These are phyloP conservation scores for Orthonevra nobilis DNA, from an alignment of 2,888 invertebrate species.

Conservation along the genomic window DNA sequence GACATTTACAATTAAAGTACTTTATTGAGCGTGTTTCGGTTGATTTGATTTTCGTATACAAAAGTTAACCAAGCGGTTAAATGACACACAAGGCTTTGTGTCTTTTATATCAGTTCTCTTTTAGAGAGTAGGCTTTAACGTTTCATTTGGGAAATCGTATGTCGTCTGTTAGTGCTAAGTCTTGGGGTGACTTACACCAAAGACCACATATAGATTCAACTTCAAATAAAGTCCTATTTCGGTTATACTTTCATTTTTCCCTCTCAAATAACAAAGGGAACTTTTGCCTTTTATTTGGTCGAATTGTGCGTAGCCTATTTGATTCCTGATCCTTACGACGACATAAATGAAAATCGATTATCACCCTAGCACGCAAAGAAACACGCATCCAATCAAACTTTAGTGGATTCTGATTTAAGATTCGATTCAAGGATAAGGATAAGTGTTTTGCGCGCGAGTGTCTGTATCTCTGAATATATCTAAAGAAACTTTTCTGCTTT, in stretches of 20 bases:
- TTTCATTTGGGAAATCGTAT: no score
- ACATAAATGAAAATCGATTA: slow-evolving; percentile 62
- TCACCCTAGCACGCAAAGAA: slow-evolving; percentile 48
- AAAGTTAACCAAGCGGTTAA: no score
- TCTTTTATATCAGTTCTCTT: no score
- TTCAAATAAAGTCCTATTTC: slow-evolving; percentile 18
- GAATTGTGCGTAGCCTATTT: slow-evolving; percentile 9
- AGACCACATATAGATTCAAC: no score
- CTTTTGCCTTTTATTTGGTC: not conserved
- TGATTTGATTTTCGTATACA: no score
- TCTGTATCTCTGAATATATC: slow-evolving; percentile 2
- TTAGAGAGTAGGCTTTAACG: no score
- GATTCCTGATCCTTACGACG: slow-evolving; percentile 54
- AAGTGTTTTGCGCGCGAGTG: slow-evolving; percentile 48
- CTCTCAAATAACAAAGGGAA: slow-evolving; percentile 11
- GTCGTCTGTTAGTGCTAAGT: no score
- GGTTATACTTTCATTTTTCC: slow-evolving; percentile 10
- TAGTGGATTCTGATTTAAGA: slow-evolving; percentile 66
- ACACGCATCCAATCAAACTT: slow-evolving; percentile 68
- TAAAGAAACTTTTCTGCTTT: slow-evolving; percentile 32
- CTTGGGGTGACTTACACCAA: no score
- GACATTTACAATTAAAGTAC: no score
- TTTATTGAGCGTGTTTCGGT: no score
- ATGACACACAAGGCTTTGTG: no score
- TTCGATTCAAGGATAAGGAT: slow-evolving; percentile 60